A percentile compares a stretch with the other conserved stretches of the same genome.
phyloP scores from a whole-genome alignment of 2,113 vertebrate species.

The Platichthys stellatus region DNA sequence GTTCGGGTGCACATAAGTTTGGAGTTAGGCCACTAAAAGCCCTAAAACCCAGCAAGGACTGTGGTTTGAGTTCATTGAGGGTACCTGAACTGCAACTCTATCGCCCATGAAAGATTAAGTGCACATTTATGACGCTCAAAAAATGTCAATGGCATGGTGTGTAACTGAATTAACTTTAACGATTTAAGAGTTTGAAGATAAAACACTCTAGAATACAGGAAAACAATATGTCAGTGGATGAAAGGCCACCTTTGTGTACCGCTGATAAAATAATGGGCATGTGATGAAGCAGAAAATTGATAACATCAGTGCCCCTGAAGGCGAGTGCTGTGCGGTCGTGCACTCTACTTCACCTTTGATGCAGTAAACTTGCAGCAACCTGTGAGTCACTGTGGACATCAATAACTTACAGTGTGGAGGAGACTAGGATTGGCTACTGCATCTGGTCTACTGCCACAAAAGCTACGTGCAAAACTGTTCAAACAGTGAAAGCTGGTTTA shows the following conservation, averaged over 20 bases:
- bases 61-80: background rate
- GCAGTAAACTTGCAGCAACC: constrained; percentile 24
- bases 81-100: background rate
- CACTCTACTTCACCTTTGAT: constrained; percentile 52
- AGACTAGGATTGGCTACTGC: background rate
- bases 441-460: background rate
- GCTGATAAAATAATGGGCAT: constrained; percentile 35
- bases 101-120: background rate
- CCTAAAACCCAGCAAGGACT: background rate
- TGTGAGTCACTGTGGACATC: constrained; percentile 40
- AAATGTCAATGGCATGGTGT: background rate
- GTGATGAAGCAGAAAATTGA: constrained; percentile 47
- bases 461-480: background rate
- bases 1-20: no score
- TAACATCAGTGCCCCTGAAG: constrained; percentile 26
- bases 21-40: background rate
- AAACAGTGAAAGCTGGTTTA: background rate
- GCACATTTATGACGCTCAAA: background rate
- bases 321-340: constrained; percentile 6
- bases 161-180: background rate
- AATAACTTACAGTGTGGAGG: constrained; percentile 39
- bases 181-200: constrained; percentile 8
- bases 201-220: constrained; percentile 3
- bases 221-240: constrained; percentile 14
- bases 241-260: constrained; percentile 18